Evolutionary conservation across 2,113 vertebrate genomes (phyloP), one percentile per base, ranked within the genome.

Genomic region (Grantiella picta): DNA sequence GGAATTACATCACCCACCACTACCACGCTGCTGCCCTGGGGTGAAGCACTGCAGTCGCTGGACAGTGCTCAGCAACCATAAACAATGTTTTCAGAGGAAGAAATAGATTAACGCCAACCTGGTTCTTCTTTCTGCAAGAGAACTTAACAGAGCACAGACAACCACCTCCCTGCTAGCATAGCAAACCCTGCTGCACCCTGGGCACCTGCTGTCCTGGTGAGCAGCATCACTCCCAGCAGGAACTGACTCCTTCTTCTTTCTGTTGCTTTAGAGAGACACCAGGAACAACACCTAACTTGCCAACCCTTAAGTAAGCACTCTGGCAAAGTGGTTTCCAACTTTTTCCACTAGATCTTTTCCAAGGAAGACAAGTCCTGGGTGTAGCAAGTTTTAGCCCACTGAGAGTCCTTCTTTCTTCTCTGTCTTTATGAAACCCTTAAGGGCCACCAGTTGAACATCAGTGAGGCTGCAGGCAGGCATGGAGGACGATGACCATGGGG

Each of bases 1-100:
- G 69, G 57, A 92, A 91, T 94, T 92, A 94, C 93, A 90, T 90
- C 93, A 92, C 88, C 82, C 79, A 83, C 59, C 63, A 12, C 63
- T 22, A 83, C 76, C 81, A 66, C 0, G 3, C 90, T 93, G 82
- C 84, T 31, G 14, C 89, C 82, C 72, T 2, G 31, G 73, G 70
- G 90, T 49, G 80, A 95, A 89, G 86, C 45, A 24, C 47, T 65
- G 70, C 89, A 85, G 69, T 59, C 3, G 9, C 24, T 81, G 69
- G 77, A 92, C 78, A 94, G 86, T 27, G 52, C 68, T 89, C 86
- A 80, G 92, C 52, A 69, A 77, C 70, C 65, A 86, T 56, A 89
- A 86, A 86, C 87, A 81, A 63, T 18, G 49, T 29, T 79, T 93
- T 72, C 82, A 56, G 53, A 89, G 66, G 53, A 94, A 86, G 63